Conservation (phyloP, 2,113 vertebrate genomes). For the Peucedramus taeniatus region DNA sequence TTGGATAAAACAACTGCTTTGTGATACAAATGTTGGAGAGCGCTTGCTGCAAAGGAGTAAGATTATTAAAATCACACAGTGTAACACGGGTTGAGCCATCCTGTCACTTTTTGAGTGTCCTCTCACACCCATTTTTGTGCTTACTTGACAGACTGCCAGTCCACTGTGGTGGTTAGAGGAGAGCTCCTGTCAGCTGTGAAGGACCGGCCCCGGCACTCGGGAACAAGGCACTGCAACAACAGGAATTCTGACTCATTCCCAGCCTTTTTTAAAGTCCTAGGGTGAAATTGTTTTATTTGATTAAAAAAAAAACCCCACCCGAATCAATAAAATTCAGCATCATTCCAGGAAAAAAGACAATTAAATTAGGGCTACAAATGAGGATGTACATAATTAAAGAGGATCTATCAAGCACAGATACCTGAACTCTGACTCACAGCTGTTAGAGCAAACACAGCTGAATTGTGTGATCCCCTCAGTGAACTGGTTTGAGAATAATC, state of each 20-base stretch:
- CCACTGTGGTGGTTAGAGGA: constrained; percentile 90
- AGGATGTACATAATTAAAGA: background rate
- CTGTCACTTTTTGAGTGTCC: background rate
- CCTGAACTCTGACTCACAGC: background rate
- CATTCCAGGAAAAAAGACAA: background rate
- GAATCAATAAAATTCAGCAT: background rate
- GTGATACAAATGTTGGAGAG: background rate
- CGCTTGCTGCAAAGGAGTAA: background rate
- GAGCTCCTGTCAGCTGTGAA: constrained; percentile 84
- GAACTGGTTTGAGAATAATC: background rate
- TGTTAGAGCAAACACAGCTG: background rate
- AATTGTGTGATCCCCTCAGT: background rate
- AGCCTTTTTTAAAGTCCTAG: background rate
- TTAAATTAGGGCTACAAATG: background rate
- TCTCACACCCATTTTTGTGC: background rate
- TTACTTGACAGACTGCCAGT: constrained; percentile 97
- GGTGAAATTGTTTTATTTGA: background rate
- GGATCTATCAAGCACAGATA: background rate
- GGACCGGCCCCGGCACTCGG: constrained; percentile 81
- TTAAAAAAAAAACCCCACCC: background rate
- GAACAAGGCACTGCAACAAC: constrained; percentile 79
- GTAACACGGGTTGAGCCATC: rapidly evolving
- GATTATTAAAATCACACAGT: background rate
- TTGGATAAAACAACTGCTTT: background rate
- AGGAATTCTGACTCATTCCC: background rate